A percentile compares a stretch with the other conserved stretches of the same genome.
Evolutionary conservation across 2,113 vertebrate genomes (phyloP).

Genomic region (Psophia crepitans): DNA sequence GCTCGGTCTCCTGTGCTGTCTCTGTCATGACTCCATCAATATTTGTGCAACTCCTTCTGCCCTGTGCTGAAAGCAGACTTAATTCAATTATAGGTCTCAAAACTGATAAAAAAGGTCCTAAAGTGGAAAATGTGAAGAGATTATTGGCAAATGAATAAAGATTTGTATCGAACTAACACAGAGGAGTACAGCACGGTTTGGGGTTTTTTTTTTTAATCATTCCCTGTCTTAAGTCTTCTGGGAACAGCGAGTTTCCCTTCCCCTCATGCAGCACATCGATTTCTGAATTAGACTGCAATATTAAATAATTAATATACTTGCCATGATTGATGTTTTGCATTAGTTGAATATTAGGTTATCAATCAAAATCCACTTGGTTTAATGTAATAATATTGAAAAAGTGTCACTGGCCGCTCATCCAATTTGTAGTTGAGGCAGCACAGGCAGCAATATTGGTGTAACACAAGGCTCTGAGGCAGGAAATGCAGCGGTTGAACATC

Average conservation of each 20-base stretch:
- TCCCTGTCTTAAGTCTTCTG: slow-evolving; percentile 87
- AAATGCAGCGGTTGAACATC: slow-evolving; percentile 60
- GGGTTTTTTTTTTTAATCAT: slow-evolving; percentile 82
- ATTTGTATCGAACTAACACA: slow-evolving; percentile 85
- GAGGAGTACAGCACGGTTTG: slow-evolving; percentile 72
- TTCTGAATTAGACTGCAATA: slow-evolving; percentile 99
- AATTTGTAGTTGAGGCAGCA: slow-evolving; percentile 97
- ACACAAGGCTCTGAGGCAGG: slow-evolving; percentile 77
- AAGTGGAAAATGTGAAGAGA: slow-evolving; percentile 84
- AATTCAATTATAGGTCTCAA: slow-evolving; percentile 89
- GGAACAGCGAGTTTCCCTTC: slow-evolving; percentile 83
- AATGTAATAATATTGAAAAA: slow-evolving; percentile 99
- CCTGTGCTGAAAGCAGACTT: slow-evolving; percentile 84
- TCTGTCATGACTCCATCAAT: slow-evolving; percentile 85
- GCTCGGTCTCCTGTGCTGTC: slow-evolving; percentile 66
- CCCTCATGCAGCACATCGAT: slow-evolving; percentile 88
- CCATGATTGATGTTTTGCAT: slow-evolving; percentile 99
- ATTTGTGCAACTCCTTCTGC: slow-evolving; percentile 69
- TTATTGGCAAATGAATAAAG: slow-evolving; percentile 95
- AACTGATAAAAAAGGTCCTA: slow-evolving; percentile 83
- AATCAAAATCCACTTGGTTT: slow-evolving; percentile 99
- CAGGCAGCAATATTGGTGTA: slow-evolving; percentile 87
- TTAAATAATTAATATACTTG: slow-evolving; percentile 99
- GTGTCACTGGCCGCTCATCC: slow-evolving; percentile 96
- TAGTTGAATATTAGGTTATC: slow-evolving; percentile 99